These are phyloP conservation scores for Perca flavescens DNA, from an alignment of 2,113 vertebrate genomes.

Conservation along the genomic window DNA sequence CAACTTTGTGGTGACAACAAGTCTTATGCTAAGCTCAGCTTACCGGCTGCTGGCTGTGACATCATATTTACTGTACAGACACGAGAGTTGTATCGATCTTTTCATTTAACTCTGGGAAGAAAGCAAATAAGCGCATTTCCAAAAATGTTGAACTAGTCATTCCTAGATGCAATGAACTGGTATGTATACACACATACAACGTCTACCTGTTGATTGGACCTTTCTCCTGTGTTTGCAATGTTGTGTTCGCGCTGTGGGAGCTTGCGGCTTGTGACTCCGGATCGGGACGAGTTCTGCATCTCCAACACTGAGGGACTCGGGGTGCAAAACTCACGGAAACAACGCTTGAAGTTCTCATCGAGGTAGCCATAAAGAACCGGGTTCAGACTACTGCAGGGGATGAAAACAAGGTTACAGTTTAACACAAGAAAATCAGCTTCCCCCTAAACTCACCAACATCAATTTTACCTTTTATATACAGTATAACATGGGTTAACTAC, in stretches of 20 bases:
- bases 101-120: neutral
- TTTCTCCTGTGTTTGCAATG: constrained; percentile 92
- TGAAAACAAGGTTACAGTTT: neutral
- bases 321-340: constrained; percentile 98
- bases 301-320: constrained; percentile 91
- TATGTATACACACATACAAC: neutral
- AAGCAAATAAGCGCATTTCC: neutral
- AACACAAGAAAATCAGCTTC: neutral
- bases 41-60: neutral
- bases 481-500: neutral
- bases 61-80: neutral
- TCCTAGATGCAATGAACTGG: neutral
- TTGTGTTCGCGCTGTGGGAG: constrained; percentile 89
- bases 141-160: neutral
- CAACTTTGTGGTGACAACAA: neutral
- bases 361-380: constrained; percentile 98
- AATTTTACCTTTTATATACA: neutral
- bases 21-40: neutral
- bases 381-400: constrained; percentile 88
- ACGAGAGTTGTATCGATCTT: neutral
- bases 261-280: constrained; percentile 72
- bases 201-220: constrained; percentile 96
- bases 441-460: neutral
- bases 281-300: constrained; percentile 92
- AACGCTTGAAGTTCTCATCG: constrained; percentile 99